Base-by-base conservation (phyloP, 2,888 invertebrate species). In the Ganaspis brasiliensis region DNA sequence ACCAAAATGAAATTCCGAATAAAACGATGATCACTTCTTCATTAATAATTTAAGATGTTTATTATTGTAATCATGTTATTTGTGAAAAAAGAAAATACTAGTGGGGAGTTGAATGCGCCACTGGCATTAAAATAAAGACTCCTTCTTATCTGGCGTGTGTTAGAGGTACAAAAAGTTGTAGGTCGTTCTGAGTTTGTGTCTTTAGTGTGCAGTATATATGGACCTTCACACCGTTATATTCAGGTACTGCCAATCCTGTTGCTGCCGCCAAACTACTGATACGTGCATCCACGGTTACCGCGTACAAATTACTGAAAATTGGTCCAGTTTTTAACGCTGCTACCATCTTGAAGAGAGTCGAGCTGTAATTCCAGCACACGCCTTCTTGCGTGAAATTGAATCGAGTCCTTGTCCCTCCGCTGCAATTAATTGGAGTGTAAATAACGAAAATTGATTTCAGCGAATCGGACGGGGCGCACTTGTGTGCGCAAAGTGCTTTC, bases 241-340 rank as follows among this genome's bases (percentile, higher is more conserved):
- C 21, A 56, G 21, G 10, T 12, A 21, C 56, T 56, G n/a, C 35
- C 59, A 59, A 59, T 59, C 57, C 61, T 19, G 16, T 19, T 8
- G 14, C 26, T 10, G 61, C 61, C 61, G 61, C 37, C 61, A 61
- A 37, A 37, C 61, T 19, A 10, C 37, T 37, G 19, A 37, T 37
- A 61, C 37, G 19, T 19, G 61, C 61, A 61, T 61, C 37, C 19
- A 61, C 61, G 19, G 14, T 61, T 61, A 61, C 37, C 31, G 35
- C 35, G 61, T 61, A 61, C 61, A 61, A 61, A 61, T 61, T 61
- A 61, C 61, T 61, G 61, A 61, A 61, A 61, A 61, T 61, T 61
- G 61, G 61, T 61, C 61, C 61, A 61, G 61, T 61, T 61, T 61
- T 61, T 61, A 61, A 61, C 19, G 61, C 61, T 12, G 61, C 19